phyloP scores from a whole-genome alignment of 2,888 invertebrate species.

The Tromatobia lineatoria region DNA sequence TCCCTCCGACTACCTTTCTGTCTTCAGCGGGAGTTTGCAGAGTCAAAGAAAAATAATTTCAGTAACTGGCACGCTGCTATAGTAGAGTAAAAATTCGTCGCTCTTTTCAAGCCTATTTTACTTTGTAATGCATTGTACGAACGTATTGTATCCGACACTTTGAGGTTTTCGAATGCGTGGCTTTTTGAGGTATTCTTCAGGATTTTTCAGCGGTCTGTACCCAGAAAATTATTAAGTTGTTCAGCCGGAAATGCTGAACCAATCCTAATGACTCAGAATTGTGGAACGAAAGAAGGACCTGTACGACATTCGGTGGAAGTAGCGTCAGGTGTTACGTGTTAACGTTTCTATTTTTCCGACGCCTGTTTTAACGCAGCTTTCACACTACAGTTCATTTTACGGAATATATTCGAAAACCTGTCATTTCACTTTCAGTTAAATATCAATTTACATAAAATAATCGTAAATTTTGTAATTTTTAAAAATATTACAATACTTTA shows the following conservation, averaged over 20 bases:
- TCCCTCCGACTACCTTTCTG: neutral
- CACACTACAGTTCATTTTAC: neutral
- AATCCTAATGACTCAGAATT: conserved; percentile 2
- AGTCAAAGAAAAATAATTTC: neutral
- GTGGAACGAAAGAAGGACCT: neutral
- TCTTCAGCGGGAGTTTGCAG: conserved; percentile 14
- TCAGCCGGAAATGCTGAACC: conserved; percentile 7
- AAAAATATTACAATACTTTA: too few species aligned
- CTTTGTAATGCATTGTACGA: neutral
- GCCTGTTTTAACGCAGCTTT: conserved; percentile 18
- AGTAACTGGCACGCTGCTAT: too few species aligned
- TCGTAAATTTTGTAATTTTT: too few species aligned
- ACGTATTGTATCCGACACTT: neutral
- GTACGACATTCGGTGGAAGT: conserved; percentile 12
- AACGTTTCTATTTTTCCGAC: neutral
- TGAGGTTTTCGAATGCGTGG: neutral
- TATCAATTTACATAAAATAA: too few species aligned
- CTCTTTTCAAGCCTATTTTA: neutral
- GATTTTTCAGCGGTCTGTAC: conserved; percentile 20
- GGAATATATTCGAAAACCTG: too few species aligned
- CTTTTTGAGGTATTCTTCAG: too few species aligned
- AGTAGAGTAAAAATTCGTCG: too few species aligned
- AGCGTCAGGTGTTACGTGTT: conserved; percentile 20
- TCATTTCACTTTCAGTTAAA: too few species aligned
- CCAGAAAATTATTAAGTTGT: conserved; percentile 45